Evolutionary conservation across 2,888 invertebrate species (phyloP), one percentile per base, ranked within the genome.

Genomic region (Drosophila mettleri): DNA sequence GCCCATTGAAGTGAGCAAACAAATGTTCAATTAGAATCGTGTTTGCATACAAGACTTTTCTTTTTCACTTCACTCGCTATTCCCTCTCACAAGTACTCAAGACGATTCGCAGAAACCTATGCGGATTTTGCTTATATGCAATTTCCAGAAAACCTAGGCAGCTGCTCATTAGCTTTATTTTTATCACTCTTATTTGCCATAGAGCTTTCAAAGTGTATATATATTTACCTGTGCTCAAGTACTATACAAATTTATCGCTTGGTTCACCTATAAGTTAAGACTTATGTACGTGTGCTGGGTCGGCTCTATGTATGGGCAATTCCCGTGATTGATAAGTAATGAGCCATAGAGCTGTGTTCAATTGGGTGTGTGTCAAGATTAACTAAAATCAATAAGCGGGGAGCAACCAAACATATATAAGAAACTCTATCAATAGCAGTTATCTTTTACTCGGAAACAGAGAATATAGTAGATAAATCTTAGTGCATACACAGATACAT

Each of bases 271-370:
- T 45, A 45, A 45, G 16, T 27, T 16, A 1, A 5, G n/a, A 9
- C 6, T 9, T 5, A 10, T 5, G n/a, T 16, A 4, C 8, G 4
- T 20, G 48, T 10, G 38, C 6, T 48, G 31, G 1, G 4, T 14
- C 6, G 41, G 14, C 8, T 22, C 14, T 38, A 8, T 14, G 14
- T 9, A 14, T 48, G 33, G 31, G 41, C 31, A 49, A 53, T 57
- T 20, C 43, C 46, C 41, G n/a, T 49, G 18, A 9, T 45, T 55
- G 71, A 70, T 71, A 70, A 63, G 33, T 61, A 29, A 54, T 54
- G 45, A 45, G 39, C 63, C 36, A 52, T 55, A 39, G n/a, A 57
- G n/a, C n/a, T n/a, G n/a, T n/a, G n/a, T n/a, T n/a, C n/a, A n/a
- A 55, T 27, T 18, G 57, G 27, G 33, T 20, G 57, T 43, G 41